These are phyloP conservation scores for Eospalax fontanierii DNA, from an alignment of 2,797 vertebrate genomes.

Conservation along the genomic window DNA sequence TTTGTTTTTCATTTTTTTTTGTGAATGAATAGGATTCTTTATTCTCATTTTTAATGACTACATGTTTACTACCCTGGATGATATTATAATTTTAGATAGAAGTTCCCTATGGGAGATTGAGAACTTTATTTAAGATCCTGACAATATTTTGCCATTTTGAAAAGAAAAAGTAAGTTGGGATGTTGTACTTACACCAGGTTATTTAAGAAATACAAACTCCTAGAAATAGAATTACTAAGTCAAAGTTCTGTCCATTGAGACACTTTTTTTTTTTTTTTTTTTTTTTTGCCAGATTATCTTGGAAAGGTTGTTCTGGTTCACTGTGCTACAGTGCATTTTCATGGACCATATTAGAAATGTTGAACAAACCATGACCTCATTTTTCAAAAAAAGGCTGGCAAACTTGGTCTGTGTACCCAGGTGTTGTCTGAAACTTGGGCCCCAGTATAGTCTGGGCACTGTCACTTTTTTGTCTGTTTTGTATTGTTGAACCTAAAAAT, in stretches of 20 bases:
- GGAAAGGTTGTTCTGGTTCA: rapidly evolving
- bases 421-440: too few species aligned
- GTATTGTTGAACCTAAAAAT: background rate
- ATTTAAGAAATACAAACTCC: background rate
- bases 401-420: background rate
- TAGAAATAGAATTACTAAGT: background rate
- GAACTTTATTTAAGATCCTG: background rate
- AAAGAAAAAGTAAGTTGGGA: background rate
- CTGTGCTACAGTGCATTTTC: background rate
- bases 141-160: background rate
- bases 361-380: background rate
- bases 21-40: background rate
- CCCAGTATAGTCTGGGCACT: rapidly evolving
- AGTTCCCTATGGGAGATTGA: background rate
- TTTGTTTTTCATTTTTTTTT: background rate
- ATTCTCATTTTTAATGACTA: background rate
- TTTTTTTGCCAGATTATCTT: background rate
- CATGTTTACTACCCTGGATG: background rate
- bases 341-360: background rate
- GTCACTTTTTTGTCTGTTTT: background rate
- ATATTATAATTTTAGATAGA: background rate
- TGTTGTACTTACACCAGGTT: background rate
- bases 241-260: background rate
- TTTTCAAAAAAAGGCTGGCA: background rate
- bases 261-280: background rate